Percentiles rank a stretch among this genome's conserved stretches.
Conservation (phyloP, 2,888 invertebrate species). For the Bombylius major region DNA sequence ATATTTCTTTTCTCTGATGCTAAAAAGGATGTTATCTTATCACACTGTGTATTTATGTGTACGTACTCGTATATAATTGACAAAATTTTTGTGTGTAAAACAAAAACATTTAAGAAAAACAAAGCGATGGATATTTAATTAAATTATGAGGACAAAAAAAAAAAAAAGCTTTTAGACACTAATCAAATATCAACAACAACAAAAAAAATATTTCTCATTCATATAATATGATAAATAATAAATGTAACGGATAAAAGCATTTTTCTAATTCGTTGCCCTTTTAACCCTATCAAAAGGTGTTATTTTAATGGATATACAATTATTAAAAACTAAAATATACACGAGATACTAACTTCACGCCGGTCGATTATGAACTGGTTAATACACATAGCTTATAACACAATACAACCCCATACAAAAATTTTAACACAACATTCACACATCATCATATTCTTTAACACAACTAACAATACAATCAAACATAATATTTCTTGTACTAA, state of each 20-base stretch:
- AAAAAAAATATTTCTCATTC: too few relatives aligned
- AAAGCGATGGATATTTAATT: too few relatives aligned
- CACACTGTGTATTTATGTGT: neutral
- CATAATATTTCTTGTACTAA: neutral
- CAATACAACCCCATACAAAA: constrained; percentile 24
- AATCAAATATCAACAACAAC: too few relatives aligned
- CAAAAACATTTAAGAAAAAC: too few relatives aligned
- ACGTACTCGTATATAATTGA: neutral
- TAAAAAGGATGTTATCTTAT: neutral
- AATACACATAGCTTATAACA: constrained; percentile 30
- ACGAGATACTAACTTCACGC: constrained; percentile 37
- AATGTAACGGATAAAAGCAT: neutral
- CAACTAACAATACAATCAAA: too few relatives aligned
- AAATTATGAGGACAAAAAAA: too few relatives aligned
- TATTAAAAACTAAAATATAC: constrained; percentile 15
- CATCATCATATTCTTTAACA: too few relatives aligned
- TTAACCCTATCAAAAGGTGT: neutral
- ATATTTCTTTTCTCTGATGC: too few relatives aligned
- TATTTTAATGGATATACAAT: neutral
- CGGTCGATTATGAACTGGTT: constrained; percentile 39
- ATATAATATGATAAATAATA: too few relatives aligned
- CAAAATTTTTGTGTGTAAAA: too few relatives aligned
- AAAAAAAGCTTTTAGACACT: too few relatives aligned
- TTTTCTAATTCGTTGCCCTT: neutral
- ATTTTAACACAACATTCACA: neutral